Evolutionary conservation across 92 coral and sea anemone species (phyloP).

Genomic region (Zoanthus solanderi): DNA sequence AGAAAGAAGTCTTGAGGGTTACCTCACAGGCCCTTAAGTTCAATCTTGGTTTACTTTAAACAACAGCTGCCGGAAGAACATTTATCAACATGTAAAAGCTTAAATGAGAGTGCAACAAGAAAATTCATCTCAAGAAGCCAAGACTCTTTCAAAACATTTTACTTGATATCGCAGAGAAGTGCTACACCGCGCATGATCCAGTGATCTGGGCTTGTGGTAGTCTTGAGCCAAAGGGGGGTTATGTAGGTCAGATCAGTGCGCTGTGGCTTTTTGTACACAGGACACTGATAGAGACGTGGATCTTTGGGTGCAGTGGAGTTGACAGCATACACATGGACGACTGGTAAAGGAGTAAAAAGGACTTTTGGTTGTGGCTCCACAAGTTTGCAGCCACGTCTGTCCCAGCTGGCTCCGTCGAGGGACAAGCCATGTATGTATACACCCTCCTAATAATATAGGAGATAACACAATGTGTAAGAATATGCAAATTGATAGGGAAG

Average conservation of each 20-base stretch:
- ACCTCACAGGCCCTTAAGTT: too few species aligned
- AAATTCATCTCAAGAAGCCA: not conserved
- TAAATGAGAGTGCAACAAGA: too few species aligned
- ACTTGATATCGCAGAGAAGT: slow-evolving; percentile 86
- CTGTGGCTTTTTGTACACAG: slow-evolving; percentile 93
- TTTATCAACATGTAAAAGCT: too few species aligned
- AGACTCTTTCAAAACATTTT: not conserved
- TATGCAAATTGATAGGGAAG: too few species aligned
- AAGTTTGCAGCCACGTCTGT: slow-evolving; percentile 89
- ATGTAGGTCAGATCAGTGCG: slow-evolving; percentile 94
- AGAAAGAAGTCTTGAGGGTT: too few species aligned
- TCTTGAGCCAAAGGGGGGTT: slow-evolving; percentile 95
- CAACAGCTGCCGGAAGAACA: too few species aligned
- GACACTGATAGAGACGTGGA: slow-evolving; percentile 92
- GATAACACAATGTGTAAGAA: too few species aligned
- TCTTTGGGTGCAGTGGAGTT: slow-evolving; percentile 94
- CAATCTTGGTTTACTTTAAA: too few species aligned
- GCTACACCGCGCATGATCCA: slow-evolving; percentile 95
- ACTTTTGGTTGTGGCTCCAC: slow-evolving; percentile 91
- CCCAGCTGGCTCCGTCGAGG: slow-evolving; percentile 94
- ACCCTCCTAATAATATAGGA: slow-evolving; percentile 69
- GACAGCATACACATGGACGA: slow-evolving; percentile 90
- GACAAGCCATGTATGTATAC: slow-evolving; percentile 87
- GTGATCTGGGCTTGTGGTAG: slow-evolving; percentile 88
- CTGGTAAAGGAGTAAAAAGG: slow-evolving; percentile 79